Evolutionary conservation across 1,140 invertebrate species (phyloP).

Genomic region (Aphis craccivora): DNA sequence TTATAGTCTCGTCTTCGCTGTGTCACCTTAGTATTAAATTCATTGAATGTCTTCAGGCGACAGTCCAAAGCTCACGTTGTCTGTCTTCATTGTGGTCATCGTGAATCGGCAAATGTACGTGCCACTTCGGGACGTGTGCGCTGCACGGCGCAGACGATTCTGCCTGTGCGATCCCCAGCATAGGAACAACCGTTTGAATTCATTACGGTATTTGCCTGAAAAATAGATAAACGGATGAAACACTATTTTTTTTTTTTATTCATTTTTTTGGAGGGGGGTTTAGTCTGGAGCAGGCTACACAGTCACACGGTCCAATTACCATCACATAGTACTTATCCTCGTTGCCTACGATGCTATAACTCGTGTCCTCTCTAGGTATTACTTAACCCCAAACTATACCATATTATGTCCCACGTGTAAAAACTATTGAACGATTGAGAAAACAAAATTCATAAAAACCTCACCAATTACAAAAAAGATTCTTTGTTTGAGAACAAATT

Average conservation of each 20-base stretch:
- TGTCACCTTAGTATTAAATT: neutral
- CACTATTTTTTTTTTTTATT: neutral
- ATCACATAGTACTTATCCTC: neutral
- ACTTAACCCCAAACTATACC: neutral
- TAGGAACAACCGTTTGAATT: slow-evolving; percentile 60
- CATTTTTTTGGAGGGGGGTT: too few species aligned
- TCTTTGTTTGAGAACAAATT: neutral
- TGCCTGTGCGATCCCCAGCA: slow-evolving; percentile 51
- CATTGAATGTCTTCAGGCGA: slow-evolving; percentile 49
- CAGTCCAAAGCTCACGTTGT: slow-evolving; percentile 33
- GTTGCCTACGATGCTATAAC: neutral
- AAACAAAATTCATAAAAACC: neutral
- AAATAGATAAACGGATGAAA: slow-evolving; percentile 44
- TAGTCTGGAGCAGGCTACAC: neutral
- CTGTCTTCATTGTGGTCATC: slow-evolving; percentile 53
- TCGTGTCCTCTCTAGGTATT: neutral
- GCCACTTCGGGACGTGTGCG: slow-evolving; percentile 50
- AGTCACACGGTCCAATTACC: neutral
- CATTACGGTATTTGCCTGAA: slow-evolving; percentile 61
- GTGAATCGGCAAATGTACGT: slow-evolving; percentile 54
- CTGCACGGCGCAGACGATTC: slow-evolving; percentile 54
- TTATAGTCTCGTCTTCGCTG: neutral
- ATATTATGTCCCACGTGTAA: neutral
- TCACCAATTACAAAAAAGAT: neutral
- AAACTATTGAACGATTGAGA: too few species aligned